Percentiles rank a stretch among this genome's conserved stretches.
These are phyloP conservation scores for Chaetogeoica ovagalla DNA, from an alignment of 2,888 invertebrate genomes.

Conservation along the genomic window DNA sequence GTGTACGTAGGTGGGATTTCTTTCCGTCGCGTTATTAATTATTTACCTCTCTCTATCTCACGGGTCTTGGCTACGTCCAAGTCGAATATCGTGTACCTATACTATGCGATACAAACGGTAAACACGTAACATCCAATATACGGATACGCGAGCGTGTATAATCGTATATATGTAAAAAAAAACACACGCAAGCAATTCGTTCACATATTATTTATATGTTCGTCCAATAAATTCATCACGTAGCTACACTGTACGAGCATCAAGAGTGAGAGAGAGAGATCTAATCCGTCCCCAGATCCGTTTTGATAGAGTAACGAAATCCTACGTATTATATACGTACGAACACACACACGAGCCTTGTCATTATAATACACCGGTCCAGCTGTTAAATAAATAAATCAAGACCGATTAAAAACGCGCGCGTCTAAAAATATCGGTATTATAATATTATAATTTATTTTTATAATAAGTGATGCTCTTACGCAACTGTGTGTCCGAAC, in stretches of 20 bases:
- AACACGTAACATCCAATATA: too few relatives aligned
- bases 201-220: background rate
- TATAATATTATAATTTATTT: background rate
- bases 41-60: too few relatives aligned
- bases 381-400: conserved; percentile 1
- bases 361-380: background rate
- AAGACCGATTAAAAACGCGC: conserved; percentile 3
- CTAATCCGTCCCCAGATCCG: background rate
- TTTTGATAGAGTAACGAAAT: conserved; percentile 11
- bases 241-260: background rate
- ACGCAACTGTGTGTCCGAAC: background rate
- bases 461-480: background rate
- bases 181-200: background rate
- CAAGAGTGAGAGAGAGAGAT: background rate
- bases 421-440: background rate
- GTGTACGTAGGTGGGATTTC: too few relatives aligned
- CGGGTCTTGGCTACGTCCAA: too few relatives aligned
- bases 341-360: background rate
- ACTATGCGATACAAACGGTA: too few relatives aligned
- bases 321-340: background rate
- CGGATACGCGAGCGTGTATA: background rate
- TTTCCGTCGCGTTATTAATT: too few relatives aligned
- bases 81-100: too few relatives aligned
- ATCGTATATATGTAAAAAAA: too few relatives aligned
- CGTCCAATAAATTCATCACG: background rate